phyloP scores from a whole-genome alignment of 2,113 vertebrate genomes.

The Tyto alba region DNA sequence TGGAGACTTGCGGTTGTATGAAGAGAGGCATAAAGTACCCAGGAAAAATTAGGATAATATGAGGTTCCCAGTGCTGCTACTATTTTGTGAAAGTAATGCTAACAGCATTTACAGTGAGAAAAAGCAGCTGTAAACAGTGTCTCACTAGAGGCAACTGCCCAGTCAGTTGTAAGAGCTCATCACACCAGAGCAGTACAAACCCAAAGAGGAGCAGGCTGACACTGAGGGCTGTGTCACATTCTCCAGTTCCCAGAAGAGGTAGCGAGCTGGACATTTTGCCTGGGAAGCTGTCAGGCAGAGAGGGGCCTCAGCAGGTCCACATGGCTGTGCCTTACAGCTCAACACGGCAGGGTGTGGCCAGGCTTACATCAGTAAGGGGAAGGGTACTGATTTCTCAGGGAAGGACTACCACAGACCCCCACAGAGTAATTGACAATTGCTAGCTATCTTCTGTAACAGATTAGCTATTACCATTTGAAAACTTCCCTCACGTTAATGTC shows the following conservation, averaged over 20 bases:
- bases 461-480: background rate
- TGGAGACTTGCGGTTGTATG: background rate
- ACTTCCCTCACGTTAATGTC: background rate
- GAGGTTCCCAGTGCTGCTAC: background rate
- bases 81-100: background rate
- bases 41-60: background rate
- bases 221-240: background rate
- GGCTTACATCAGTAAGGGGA: accelerated
- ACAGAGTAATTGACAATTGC: background rate
- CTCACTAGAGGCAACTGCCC: background rate
- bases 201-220: background rate
- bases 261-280: background rate
- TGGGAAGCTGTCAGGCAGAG: background rate
- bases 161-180: background rate
- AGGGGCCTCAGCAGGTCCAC: background rate
- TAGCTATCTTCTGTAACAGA: background rate
- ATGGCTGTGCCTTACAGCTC: background rate
- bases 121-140: background rate
- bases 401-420: background rate
- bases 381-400: background rate
- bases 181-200: background rate
- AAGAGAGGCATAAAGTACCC: background rate
- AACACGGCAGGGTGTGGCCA: background rate
- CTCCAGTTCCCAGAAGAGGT: background rate
- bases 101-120: background rate